Base-by-base conservation (phyloP, 2,888 invertebrate genomes). In the Morpho helenor region DNA sequence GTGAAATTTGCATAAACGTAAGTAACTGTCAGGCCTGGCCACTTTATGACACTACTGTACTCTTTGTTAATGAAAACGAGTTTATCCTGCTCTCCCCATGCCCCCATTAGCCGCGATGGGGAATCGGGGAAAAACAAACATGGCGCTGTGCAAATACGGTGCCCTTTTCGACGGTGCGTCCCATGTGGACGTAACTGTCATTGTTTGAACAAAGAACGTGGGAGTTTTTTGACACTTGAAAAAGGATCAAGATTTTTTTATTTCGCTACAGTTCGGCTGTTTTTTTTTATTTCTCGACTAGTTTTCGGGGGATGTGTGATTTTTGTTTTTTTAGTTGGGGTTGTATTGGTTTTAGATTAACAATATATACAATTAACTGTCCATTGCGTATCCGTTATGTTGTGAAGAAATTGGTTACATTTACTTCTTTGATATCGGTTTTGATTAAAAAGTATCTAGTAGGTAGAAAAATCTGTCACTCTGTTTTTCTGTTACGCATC, bases 51-150 rank as follows among this genome's bases (percentile, higher is more conserved):
- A 72, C 77, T 72, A 72, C 68, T 70, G 69, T 70, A 71, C 69
- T 70, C 73, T 68, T 56, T 56, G 60, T 52, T 63, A 64, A 64
- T 64, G 60, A 63, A 63, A 62, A 69, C 61, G 68, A 70, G 75
- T 74, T 71, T 68, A 71, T 70, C 68, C 68, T 65, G 62, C 72
- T 66, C 65, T 66, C 65, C 58, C 62, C 62, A 57, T 52, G 56
- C 56, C 59, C 64, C 71, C 70, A 64, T 67, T 68, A 73, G 71
- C 73, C 70, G 63, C 72, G 70, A 68, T 64, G 65, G 75, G 71
- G 74, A 77, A 72, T 74, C 74, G 77, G 75, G 72, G 73, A 72
- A 76, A 73, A 82, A 76, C 79, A 84, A 84, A 84, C 75, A 80
- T 70, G 66, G 55, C 57, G 62, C 70, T 69, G 72, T 63, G 73